A percentile compares a stretch with the other conserved stretches of the same genome.
phyloP scores from a whole-genome alignment of 1,140 invertebrate genomes.

The Drosophila bocqueti region DNA sequence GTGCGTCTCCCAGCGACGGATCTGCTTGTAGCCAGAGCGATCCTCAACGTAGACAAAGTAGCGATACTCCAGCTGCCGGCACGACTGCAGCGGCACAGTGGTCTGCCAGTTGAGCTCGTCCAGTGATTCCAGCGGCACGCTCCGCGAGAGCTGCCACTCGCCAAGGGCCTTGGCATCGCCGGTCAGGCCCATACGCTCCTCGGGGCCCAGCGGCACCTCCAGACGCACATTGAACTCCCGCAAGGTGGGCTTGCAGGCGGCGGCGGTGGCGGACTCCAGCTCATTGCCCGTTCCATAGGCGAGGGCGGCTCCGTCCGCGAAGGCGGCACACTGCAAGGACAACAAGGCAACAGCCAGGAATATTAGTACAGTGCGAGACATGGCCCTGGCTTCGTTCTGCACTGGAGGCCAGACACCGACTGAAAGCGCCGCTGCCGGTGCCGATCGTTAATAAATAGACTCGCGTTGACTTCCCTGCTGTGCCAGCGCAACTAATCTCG shows the following conservation, averaged over 20 bases:
- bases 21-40: slow-evolving; percentile 82
- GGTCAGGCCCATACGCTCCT: slow-evolving; percentile 85
- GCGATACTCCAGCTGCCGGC: slow-evolving; percentile 88
- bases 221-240: slow-evolving; percentile 69
- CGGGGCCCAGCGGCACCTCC: slow-evolving; percentile 56
- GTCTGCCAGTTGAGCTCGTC: slow-evolving; percentile 84
- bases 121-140: slow-evolving; percentile 72
- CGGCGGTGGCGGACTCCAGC: slow-evolving; percentile 34
- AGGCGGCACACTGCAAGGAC: slow-evolving; percentile 72
- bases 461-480: slow-evolving; percentile 21
- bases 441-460: slow-evolving; percentile 33
- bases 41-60: slow-evolving; percentile 88
- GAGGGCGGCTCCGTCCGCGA: slow-evolving; percentile 59
- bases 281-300: slow-evolving; percentile 56
- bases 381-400: slow-evolving; percentile 24
- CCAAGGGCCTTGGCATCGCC: slow-evolving; percentile 85
- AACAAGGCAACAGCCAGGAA: slow-evolving; percentile 54
- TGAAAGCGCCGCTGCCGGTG: slow-evolving; percentile 31
- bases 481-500: slow-evolving; percentile 30
- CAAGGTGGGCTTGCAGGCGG: slow-evolving; percentile 58
- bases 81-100: slow-evolving; percentile 86
- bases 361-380: slow-evolving; percentile 63
- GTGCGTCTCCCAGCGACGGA: slow-evolving; percentile 92
- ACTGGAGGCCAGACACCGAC: slow-evolving; percentile 35
- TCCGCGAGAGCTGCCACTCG: slow-evolving; percentile 85